Evolutionary conservation across 2,797 vertebrate genomes (phyloP).

Genomic region (Mus caroli): DNA sequence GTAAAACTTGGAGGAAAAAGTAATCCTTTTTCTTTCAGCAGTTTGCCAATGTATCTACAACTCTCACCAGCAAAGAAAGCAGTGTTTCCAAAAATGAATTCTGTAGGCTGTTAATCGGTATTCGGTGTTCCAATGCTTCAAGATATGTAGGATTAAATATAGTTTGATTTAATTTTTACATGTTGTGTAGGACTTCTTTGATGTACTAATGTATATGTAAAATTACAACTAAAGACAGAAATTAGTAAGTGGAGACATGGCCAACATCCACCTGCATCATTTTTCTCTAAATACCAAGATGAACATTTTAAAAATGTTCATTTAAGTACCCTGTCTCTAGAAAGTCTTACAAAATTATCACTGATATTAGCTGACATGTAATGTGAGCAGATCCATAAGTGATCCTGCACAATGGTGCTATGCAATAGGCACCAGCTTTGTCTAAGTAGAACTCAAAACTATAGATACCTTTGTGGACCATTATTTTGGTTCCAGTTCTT

Average conservation of each 20-base stretch:
- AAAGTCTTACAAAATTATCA: background rate
- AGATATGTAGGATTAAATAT: background rate
- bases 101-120: background rate
- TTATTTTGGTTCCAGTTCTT: background rate
- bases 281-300: background rate
- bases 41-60: background rate
- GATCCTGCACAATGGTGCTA: background rate
- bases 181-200: background rate
- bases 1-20: background rate
- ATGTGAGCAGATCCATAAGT: background rate
- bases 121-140: background rate
- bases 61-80: background rate
- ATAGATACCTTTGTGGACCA: background rate
- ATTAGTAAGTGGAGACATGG: background rate
- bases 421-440: background rate
- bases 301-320: background rate
- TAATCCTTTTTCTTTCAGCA: background rate
- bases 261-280: background rate
- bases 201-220: background rate
- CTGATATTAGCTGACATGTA: background rate
- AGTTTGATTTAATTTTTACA: slow-evolving; percentile 33
- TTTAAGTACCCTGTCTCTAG: background rate
- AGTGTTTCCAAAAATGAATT: background rate
- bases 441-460: background rate
- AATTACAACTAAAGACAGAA: background rate